Base-by-base conservation (phyloP, 1,140 invertebrate species). In the Melipona quadrifasciata region DNA sequence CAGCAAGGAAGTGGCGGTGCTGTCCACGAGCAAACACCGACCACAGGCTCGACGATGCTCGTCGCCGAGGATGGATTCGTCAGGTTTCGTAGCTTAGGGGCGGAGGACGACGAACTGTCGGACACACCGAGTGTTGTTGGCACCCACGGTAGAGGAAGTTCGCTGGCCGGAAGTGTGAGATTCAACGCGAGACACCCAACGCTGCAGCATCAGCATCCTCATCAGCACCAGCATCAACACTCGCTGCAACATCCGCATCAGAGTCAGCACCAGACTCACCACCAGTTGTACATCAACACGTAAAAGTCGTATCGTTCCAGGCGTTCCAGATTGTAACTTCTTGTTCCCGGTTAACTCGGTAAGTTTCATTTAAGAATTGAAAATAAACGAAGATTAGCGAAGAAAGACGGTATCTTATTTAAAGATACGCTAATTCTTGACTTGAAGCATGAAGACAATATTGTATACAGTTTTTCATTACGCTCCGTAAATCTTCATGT, bases 61-160 rank as follows among this genome's bases (percentile, higher is more conserved):
- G 97, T 98, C 11, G 97, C 97, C 85, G 97, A 98, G 90, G 97
- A 98, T 88, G 97, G 97, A 2, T 98, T 98, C 92, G 96, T 98
- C 3, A 95, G 97, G 76, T 98, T 98, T 94, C 95, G 97, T 55
- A 96, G 96, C 19, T 91, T 97, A 75, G 96, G 96, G 61, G 96
- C 88, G 57, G 94, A 93, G 70, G 94, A 95, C 34, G 93, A 95
- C 64, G 91, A 94, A 8, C 65, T 93, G 58, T 93, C 93, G 17
- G 94, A 95, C 80, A 92, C 92, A 21, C 93, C 94, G 67, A 94
- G 93, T 80, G 89, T 92, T 86, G 91, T 92, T 51, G 91, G 93
- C 1, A 94, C 91, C 65, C 92, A 93, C 65, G 94, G 93, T n/a
- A 90, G 94, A 51, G 92, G 92, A 79, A 93, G 93, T 71, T 94